A percentile compares a stretch with the other conserved stretches of the same genome.
These are phyloP conservation scores for Drosophila kuntzei DNA, from an alignment of 2,888 invertebrate genomes.

Conservation along the genomic window DNA sequence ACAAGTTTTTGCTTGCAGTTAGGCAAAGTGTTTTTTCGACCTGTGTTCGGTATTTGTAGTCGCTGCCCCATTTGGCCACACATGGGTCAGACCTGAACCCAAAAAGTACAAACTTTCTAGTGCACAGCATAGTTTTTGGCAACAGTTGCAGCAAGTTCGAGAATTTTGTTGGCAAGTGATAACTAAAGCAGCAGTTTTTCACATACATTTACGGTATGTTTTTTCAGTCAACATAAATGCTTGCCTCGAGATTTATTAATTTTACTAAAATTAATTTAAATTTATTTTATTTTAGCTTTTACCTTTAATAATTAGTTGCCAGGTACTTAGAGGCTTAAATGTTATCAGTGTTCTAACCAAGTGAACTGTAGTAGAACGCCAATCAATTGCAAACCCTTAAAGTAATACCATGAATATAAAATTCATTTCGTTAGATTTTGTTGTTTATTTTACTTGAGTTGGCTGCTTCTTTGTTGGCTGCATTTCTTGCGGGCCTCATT, in stretches of 20 bases:
- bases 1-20: constrained; percentile 75
- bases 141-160: constrained; percentile 50
- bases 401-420: constrained; percentile 1
- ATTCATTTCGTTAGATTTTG: constrained; percentile 12
- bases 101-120: constrained; percentile 36
- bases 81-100: constrained; percentile 49
- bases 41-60: constrained; percentile 3
- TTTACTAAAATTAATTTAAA: not conserved
- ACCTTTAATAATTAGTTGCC: not conserved
- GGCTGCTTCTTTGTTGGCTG: constrained; percentile 35
- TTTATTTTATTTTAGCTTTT: not conserved
- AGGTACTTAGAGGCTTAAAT: no score
- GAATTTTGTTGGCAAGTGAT: constrained; percentile 46
- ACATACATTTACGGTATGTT: constrained; percentile 27
- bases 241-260: constrained; percentile 34
- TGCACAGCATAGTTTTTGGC: constrained; percentile 47
- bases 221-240: constrained; percentile 13
- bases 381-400: constrained; percentile 30
- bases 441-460: constrained; percentile 9
- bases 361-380: not conserved
- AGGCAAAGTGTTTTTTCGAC: constrained; percentile 50
- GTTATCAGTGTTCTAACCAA: not conserved
- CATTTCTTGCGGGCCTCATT: constrained; percentile 70
- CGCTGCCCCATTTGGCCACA: constrained; percentile 54
- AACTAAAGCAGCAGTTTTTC: constrained; percentile 40